Base-by-base conservation (phyloP, 1,140 invertebrate genomes). In the Ips nitidus region DNA sequence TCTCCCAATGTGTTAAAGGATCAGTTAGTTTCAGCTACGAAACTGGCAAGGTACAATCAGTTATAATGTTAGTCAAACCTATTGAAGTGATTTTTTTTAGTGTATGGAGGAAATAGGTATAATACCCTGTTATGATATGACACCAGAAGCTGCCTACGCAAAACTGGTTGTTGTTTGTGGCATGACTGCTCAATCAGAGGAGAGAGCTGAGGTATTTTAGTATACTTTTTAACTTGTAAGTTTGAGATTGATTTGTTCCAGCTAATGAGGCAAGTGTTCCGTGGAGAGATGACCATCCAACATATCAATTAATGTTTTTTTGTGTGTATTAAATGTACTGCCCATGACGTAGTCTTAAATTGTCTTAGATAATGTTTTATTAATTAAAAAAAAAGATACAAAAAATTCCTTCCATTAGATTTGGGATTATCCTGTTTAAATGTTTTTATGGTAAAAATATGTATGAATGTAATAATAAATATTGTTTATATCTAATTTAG, bases 71-170 rank as follows among this genome's bases (percentile, higher is more conserved):
- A 36, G 7, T 5, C 7, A 41, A 66, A 66, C 22, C 3, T 8
- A 39, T 41, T 64, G 39, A 53, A 40, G 7, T 41, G 2, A 50
- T 57, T 4, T 58, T 22, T 66, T 71, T 52, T 41, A 77, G 74
- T 63, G 72, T 58, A 63, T 78, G 61, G 69, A 76, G 57, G 71
- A 86, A 60, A 82, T 84, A 57, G 95, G 95, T 4, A 91, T 98
- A 2, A 88, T 95, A 55, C 87, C 92, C 1, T 96, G 97, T 0
- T 91, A 86, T 62, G 97, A 99, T 79, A 97, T 98, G 94, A 99
- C 97, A 0, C 89, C 92, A 0, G 96, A 98, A 81, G 94, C 97
- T 0, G 95, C 96, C 0, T 82, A 98, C 1, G 89, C 94, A 1
- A 99, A 99, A 83, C 83, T 99, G 0, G 87, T 89, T 1, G 98